A percentile compares a stretch with the other conserved stretches of the same genome.
Evolutionary conservation across 1,140 invertebrate genomes (phyloP).

Genomic region (Mycetomoellerius zeteki): DNA sequence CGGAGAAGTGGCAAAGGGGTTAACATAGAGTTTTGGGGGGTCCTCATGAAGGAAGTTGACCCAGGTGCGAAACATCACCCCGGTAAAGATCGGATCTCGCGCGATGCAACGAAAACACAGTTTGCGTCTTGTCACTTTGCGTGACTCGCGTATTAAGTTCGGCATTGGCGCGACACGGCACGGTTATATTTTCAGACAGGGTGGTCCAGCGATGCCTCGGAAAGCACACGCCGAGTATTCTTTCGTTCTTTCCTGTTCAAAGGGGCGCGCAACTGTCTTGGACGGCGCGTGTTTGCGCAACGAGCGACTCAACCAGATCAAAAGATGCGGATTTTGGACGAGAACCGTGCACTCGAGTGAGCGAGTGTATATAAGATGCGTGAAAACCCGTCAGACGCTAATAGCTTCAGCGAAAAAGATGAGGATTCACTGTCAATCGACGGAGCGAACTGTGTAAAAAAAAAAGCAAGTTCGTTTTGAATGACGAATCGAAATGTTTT

Average conservation of each 20-base stretch:
- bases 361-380: constrained; percentile 5
- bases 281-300: constrained; percentile 42
- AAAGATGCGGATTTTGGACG: constrained; percentile 34
- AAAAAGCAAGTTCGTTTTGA: not conserved
- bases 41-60: constrained; percentile 84
- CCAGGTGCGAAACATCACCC: constrained; percentile 83
- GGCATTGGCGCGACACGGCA: constrained; percentile 50
- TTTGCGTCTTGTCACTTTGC: constrained; percentile 74
- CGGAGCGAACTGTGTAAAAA: not conserved
- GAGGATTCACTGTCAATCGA: not conserved
- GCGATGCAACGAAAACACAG: constrained; percentile 78
- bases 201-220: constrained; percentile 78
- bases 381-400: constrained; percentile 21
- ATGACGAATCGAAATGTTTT: not conserved
- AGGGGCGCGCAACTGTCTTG: not conserved
- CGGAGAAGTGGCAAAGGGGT: constrained; percentile 70
- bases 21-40: constrained; percentile 77
- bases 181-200: constrained; percentile 71
- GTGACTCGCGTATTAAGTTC: constrained; percentile 75
- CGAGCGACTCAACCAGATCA: constrained; percentile 53
- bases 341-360: not conserved
- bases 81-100: constrained; percentile 74
- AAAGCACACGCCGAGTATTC: constrained; percentile 61
- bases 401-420: constrained; percentile 2
- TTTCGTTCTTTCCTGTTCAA: constrained; percentile 45